Evolutionary conservation across 2,113 vertebrate species (phyloP).

Genomic region (Tringa solitaria): DNA sequence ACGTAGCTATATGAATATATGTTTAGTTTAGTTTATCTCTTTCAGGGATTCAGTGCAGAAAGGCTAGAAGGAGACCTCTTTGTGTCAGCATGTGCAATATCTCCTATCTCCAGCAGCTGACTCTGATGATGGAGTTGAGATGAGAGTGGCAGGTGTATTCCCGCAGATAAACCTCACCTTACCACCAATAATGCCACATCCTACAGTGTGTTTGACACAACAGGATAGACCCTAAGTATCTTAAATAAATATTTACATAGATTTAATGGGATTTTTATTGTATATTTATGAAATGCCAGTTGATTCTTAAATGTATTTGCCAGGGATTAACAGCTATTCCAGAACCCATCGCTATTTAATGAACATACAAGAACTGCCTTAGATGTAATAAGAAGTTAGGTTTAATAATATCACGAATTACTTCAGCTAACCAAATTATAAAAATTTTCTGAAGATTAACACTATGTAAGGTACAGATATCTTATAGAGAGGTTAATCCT

Average conservation of each 20-base stretch:
- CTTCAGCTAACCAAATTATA: neutral
- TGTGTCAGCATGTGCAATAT: neutral
- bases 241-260: constrained; percentile 40
- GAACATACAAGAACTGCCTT: constrained; percentile 3
- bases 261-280: constrained; percentile 4
- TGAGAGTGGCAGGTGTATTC: neutral
- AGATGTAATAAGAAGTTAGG: neutral
- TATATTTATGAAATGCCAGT: constrained; percentile 54
- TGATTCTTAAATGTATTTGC: constrained; percentile 47
- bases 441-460: constrained; percentile 30
- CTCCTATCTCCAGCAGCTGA: neutral
- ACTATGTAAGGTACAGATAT: neutral
- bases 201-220: neutral
- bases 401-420: constrained; percentile 30
- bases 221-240: neutral
- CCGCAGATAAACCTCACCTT: neutral
- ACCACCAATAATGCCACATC: neutral
- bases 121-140: neutral
- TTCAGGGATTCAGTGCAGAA: neutral
- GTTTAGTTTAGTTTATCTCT: neutral
- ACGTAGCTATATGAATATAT: neutral
- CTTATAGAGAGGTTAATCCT: constrained; percentile 9
- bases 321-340: constrained; percentile 41
- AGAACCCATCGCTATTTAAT: constrained; percentile 37
- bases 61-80: neutral